Percentiles rank a stretch among this genome's conserved stretches.
phyloP scores from a whole-genome alignment of 2,113 vertebrate genomes.

The Colaptes auratus region DNA sequence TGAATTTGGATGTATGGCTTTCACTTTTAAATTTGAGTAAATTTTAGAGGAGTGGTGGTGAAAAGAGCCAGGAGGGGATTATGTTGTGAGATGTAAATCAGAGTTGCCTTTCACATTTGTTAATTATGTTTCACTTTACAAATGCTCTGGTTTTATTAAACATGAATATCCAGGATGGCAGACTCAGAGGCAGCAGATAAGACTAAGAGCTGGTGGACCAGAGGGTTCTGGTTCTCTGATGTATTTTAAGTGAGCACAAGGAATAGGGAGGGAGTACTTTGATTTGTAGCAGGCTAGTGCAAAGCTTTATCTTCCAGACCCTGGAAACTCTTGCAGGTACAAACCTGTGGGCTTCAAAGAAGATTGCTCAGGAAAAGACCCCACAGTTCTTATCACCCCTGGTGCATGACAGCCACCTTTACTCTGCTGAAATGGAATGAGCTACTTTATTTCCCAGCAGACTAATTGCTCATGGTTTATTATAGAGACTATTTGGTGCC shows the following conservation, averaged over 20 bases:
- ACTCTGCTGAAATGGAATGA: conserved; percentile 15
- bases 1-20: not conserved
- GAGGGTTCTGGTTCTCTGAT: not conserved
- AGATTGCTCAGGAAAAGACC: not conserved
- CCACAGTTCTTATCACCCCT: not conserved
- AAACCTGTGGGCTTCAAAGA: not conserved
- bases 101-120: not conserved
- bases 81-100: rapidly evolving
- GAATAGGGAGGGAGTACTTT: not conserved
- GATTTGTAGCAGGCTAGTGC: not conserved
- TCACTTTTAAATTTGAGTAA: not conserved
- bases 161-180: not conserved
- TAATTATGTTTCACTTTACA: not conserved
- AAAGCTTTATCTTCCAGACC: not conserved
- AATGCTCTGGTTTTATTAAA: not conserved
- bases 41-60: not conserved
- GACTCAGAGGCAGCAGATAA: not conserved
- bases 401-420: not conserved
- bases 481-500: conserved; percentile 47
- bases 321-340: not conserved
- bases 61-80: not conserved
- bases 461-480: conserved; percentile 65
- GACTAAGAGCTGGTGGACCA: not conserved
- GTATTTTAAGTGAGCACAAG: not conserved
- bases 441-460: conserved; percentile 46